These are phyloP conservation scores for Cantharis flavilabris DNA, from an alignment of 2,888 invertebrate genomes.

Conservation along the genomic window DNA sequence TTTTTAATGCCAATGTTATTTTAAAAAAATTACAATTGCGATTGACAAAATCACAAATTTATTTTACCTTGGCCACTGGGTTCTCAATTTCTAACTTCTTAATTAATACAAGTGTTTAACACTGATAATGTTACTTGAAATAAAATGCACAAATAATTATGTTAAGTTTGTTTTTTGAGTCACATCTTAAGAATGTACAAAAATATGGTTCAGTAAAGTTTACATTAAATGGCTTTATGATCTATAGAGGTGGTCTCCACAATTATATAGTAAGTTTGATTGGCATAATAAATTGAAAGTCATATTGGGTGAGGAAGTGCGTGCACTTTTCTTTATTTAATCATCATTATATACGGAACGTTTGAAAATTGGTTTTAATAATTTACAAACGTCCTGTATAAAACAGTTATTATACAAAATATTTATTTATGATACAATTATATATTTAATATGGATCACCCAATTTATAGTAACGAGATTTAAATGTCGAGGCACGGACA, in stretches of 20 bases:
- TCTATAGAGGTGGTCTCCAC: neutral
- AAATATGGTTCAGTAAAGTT: neutral
- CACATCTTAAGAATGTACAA: neutral
- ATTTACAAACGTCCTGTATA: neutral
- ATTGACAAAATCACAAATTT: neutral
- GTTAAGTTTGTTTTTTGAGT: neutral
- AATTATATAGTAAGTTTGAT: neutral
- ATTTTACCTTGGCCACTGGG: neutral
- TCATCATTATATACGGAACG: neutral
- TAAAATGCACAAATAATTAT: neutral
- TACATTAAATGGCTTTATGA: neutral
- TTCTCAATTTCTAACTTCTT: neutral
- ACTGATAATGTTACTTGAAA: neutral
- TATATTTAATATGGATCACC: neutral
- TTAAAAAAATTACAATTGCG: neutral
- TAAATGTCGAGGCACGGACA: slow-evolving; percentile 8
- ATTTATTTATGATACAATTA: neutral
- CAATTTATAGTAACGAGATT: neutral
- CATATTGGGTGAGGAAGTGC: neutral
- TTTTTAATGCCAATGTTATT: neutral
- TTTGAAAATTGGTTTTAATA: neutral
- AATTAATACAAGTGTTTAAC: neutral
- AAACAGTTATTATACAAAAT: neutral
- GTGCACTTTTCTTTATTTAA: neutral
- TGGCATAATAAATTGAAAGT: neutral